Evolutionary conservation across 1,140 invertebrate species (phyloP).

Genomic region (Mylabris phalerata): DNA sequence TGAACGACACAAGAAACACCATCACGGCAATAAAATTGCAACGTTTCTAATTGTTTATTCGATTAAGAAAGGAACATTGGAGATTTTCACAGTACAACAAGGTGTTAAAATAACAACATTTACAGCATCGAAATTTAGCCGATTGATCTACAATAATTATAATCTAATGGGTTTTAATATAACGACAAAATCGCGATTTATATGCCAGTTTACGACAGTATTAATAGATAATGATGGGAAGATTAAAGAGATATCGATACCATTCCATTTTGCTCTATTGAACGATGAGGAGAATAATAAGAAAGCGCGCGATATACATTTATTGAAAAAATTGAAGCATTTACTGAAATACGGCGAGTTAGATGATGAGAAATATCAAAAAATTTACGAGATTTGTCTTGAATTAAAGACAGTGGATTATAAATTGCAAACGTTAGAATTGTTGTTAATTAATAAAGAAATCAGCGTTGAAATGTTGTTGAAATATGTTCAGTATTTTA

Average conservation of each 20-base stretch:
- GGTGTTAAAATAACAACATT: slow-evolving; percentile 86
- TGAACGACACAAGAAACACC: slow-evolving; percentile 44
- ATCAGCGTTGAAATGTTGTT: slow-evolving; percentile 50
- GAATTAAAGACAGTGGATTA: slow-evolving; percentile 71
- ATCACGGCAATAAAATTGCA: slow-evolving; percentile 45
- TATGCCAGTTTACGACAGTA: slow-evolving; percentile 57
- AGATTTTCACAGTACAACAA: slow-evolving; percentile 80
- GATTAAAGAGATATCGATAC: slow-evolving; percentile 75
- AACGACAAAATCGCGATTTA: slow-evolving; percentile 45
- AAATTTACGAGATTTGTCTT: slow-evolving; percentile 48
- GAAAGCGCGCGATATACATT: slow-evolving; percentile 77
- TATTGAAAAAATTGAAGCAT: slow-evolving; percentile 71
- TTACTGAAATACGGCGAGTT: slow-evolving; percentile 54
- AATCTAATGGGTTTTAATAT: slow-evolving; percentile 62
- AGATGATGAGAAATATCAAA: slow-evolving; percentile 45
- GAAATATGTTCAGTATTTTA: slow-evolving; percentile 47
- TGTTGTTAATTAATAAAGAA: slow-evolving; percentile 58
- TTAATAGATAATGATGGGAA: slow-evolving; percentile 76
- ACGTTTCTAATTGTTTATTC: slow-evolving; percentile 82
- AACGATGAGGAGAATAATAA: slow-evolving; percentile 69
- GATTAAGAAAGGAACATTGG: slow-evolving; percentile 72
- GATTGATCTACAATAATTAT: slow-evolving; percentile 70
- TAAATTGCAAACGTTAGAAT: slow-evolving; percentile 62
- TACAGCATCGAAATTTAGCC: slow-evolving; percentile 75
- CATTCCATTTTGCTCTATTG: slow-evolving; percentile 83